phyloP scores from a whole-genome alignment of 2,113 vertebrate genomes.

The Numida meleagris region DNA sequence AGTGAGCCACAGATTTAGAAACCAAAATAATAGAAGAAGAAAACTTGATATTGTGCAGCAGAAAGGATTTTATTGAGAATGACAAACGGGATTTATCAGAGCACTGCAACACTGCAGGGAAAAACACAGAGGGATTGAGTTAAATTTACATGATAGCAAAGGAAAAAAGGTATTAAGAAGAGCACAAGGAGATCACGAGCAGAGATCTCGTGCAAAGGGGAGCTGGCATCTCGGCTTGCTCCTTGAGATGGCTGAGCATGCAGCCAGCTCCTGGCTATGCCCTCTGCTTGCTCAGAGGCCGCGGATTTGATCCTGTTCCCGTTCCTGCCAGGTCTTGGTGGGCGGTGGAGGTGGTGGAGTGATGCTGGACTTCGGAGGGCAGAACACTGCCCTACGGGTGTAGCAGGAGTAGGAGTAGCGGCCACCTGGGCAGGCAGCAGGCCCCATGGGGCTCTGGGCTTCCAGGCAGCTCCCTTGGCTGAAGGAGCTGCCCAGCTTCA shows the following conservation, averaged over 20 bases:
- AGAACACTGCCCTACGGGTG: not conserved
- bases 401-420: not conserved
- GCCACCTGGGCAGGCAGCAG: rapidly evolving
- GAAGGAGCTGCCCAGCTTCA: not conserved
- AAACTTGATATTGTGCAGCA: not conserved
- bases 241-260: rapidly evolving
- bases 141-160: not conserved
- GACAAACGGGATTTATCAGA: not conserved
- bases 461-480: not conserved
- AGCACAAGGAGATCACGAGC: not conserved
- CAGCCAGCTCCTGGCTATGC: not conserved
- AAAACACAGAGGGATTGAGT: not conserved
- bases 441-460: not conserved
- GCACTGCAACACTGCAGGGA: not conserved
- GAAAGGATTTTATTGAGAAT: not conserved
- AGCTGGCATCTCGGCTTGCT: not conserved
- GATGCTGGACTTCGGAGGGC: not conserved
- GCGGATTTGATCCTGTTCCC: rapidly evolving
- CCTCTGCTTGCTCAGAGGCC: rapidly evolving
- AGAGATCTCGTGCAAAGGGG: no score
- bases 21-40: not conserved
- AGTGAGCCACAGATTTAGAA: not conserved
- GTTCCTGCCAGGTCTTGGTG: not conserved
- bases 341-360: not conserved
- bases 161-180: not conserved